Base-by-base conservation (phyloP, 2,797 vertebrate species). In the Babyrousa celebensis region DNA sequence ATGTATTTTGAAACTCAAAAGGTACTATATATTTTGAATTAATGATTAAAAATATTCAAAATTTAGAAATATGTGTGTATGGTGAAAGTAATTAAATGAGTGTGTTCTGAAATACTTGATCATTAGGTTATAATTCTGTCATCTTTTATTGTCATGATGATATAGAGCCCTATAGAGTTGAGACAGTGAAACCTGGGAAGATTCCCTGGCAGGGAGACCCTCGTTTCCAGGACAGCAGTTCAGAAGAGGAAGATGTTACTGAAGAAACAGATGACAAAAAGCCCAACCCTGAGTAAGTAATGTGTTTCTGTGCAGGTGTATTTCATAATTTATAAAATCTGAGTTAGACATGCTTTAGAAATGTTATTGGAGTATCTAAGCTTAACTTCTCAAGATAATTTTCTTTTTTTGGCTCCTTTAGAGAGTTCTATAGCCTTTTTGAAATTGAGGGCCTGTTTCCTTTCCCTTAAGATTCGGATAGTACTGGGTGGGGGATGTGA, bases 151-250 rank as follows among this genome's bases (percentile, higher is more conserved):
- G 27, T 89, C 58, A 32, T 82, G 32, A 87, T 1, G 6, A 95
- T 97, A 20, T 91, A 99, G 99, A 98, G 1, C 98, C 99, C 40
- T 99, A 99, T 32, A 91, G 97, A 92, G 75, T 98, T 43, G 99
- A 99, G 98, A 90, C 89, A 67, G 98, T 99, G 96, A 99, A 98
- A 92, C 97, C 98, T 1, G 96, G 98, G 5, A 99, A 99, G 98
- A 97, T 98, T 77, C 96, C 98, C 1, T 99, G 99, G 99, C 99
- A 99, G 93, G 99, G 98, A 96, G 99, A 99, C 96, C 98, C 98
- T 60, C 98, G 98, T 97, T 99, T 99, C 97, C 99, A 99, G 72
- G 99, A 99, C 97, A 99, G 99, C 98, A 99, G 99, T 98, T 99
- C 99, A 5, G 99, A 99, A 80, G 99, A 99, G 0, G 98, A 99